phyloP scores from a whole-genome alignment of 2,888 invertebrate species.

The Leistus spinibarbis region DNA sequence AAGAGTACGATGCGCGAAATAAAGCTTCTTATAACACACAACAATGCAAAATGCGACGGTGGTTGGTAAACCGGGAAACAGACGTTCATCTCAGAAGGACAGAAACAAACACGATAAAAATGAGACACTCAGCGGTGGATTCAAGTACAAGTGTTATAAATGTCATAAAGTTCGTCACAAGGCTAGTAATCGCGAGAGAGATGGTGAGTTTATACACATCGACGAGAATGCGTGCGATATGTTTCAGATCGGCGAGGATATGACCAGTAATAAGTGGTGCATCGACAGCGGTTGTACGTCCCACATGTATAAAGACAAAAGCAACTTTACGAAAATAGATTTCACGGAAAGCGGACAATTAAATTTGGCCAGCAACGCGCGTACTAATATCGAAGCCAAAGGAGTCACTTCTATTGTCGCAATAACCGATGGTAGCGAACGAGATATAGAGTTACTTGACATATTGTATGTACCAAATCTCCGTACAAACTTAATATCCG shows the following conservation, averaged over 20 bases:
- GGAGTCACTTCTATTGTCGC: neutral
- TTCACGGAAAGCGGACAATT: no score
- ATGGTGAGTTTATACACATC: no score
- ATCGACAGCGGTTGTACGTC: conserved; percentile 8
- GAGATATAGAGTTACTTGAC: neutral
- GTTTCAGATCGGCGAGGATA: neutral
- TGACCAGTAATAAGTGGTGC: neutral
- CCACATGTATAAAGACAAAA: conserved; percentile 1
- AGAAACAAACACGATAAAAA: no score
- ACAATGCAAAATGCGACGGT: no score
- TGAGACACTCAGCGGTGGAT: no score
- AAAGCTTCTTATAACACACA: no score
- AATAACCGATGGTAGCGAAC: neutral
- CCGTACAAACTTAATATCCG: conserved; percentile 8
- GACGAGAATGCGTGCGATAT: no score
- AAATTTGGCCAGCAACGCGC: no score
- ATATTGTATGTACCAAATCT: conserved; percentile 25
- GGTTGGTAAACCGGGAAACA: no score
- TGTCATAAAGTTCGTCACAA: neutral
- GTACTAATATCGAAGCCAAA: no score
- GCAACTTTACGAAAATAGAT: neutral
- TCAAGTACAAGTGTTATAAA: neutral
- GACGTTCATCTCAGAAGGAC: no score
- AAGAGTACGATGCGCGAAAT: neutral
- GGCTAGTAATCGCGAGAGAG: neutral